A percentile compares a stretch with the other conserved stretches of the same genome.
phyloP scores from a whole-genome alignment of 2,888 invertebrate species.

The Synergus umbraculus region DNA sequence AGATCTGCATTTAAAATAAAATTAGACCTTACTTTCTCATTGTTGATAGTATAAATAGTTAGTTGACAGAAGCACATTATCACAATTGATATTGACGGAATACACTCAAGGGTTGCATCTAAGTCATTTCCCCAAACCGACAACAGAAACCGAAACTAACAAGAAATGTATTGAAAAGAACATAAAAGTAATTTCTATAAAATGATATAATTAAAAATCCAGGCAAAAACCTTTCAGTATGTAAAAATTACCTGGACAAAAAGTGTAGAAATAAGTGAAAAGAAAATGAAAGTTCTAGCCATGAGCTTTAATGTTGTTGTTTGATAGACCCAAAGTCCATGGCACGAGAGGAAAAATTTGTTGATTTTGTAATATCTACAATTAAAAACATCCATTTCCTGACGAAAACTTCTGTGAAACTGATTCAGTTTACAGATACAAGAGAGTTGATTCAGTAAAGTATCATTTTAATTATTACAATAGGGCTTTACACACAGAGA shows the following conservation, averaged over 20 bases:
- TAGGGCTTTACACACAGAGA: background rate
- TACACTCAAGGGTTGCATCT: background rate
- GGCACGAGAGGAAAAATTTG: background rate
- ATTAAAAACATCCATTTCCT: slow-evolving; percentile 12
- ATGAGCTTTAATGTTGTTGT: background rate
- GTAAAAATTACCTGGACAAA: slow-evolving; percentile 18
- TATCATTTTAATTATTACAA: background rate
- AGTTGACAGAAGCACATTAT: background rate
- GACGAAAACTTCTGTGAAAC: background rate
- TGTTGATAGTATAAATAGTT: background rate
- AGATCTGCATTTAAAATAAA: too few relatives aligned
- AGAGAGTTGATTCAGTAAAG: background rate
- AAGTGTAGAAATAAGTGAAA: background rate
- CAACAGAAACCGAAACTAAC: slow-evolving; percentile 8
- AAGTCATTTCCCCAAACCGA: background rate
- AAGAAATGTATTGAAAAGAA: too few relatives aligned
- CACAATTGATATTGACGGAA: background rate
- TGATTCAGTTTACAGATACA: background rate
- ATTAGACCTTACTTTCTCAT: background rate
- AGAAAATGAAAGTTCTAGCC: background rate
- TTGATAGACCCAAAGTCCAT: background rate
- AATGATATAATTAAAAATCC: too few relatives aligned
- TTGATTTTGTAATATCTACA: slow-evolving; percentile 8
- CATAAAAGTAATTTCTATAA: too few relatives aligned
- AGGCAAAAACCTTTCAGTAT: too few relatives aligned